Percentiles rank a stretch among this genome's conserved stretches.
These are phyloP conservation scores for Slavum lentiscoides DNA, from an alignment of 2,888 invertebrate species.

Conservation along the genomic window DNA sequence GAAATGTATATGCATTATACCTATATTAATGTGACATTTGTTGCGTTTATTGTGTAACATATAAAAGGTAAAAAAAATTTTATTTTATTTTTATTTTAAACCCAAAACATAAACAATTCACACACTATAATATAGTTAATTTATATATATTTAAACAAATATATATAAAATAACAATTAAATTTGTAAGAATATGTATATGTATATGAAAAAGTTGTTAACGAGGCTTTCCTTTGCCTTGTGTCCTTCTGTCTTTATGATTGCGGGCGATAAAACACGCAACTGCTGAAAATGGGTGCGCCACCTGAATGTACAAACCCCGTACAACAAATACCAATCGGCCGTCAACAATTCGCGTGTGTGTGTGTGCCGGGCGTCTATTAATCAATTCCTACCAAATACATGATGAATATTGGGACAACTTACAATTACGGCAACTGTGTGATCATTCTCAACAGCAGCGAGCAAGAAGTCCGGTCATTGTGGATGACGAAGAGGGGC, in stretches of 20 bases:
- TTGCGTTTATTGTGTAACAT: slow-evolving; percentile 11
- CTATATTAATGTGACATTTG: slow-evolving; percentile 42
- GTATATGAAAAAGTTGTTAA: slow-evolving; percentile 62
- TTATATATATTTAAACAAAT: slow-evolving; percentile 50
- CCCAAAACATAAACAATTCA: slow-evolving; percentile 40
- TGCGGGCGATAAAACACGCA: slow-evolving; percentile 61
- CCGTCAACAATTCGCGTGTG: slow-evolving; percentile 52
- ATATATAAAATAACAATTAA: slow-evolving; percentile 49
- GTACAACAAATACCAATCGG: slow-evolving; percentile 45
- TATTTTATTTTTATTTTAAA: slow-evolving; percentile 27
- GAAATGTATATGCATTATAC: too few relatives aligned
- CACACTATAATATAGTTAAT: slow-evolving; percentile 43
- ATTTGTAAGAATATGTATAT: slow-evolving; percentile 45
- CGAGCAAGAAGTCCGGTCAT: slow-evolving; percentile 84
- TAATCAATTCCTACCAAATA: slow-evolving; percentile 48
- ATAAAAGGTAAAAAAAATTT: slow-evolving; percentile 24
- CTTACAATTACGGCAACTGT: slow-evolving; percentile 37
- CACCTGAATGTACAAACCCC: slow-evolving; percentile 52
- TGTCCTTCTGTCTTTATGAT: slow-evolving; percentile 68
- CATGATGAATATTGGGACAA: slow-evolving; percentile 51
- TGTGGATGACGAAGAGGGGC: slow-evolving; percentile 99
- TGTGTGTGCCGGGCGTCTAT: slow-evolving; percentile 46
- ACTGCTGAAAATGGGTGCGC: slow-evolving; percentile 52
- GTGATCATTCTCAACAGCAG: slow-evolving; percentile 63
- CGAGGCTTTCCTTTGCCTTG: slow-evolving; percentile 70